phyloP scores from a whole-genome alignment of 2,888 invertebrate genomes.

The Chymomyza fuscimana region DNA sequence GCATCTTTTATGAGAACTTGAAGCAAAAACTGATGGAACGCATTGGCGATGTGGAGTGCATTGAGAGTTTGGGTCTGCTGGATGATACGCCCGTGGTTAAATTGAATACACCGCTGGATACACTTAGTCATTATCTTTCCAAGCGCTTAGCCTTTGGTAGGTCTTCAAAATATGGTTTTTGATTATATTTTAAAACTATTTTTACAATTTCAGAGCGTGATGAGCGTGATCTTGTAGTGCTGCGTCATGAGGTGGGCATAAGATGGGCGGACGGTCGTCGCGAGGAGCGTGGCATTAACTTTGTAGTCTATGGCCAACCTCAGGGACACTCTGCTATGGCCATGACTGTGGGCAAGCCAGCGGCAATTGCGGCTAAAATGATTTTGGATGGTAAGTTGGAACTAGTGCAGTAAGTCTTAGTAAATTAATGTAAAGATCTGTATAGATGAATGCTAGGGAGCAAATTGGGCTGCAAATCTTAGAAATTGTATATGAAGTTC shows the following conservation, averaged over 20 bases:
- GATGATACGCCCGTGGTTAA: constrained; percentile 91
- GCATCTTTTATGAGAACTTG: constrained; percentile 96
- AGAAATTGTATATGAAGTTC: no score
- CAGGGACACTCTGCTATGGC: constrained; percentile 97
- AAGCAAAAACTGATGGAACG: constrained; percentile 90
- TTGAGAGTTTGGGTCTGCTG: constrained; percentile 93
- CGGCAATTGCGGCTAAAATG: constrained; percentile 99
- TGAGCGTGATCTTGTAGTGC: constrained; percentile 95
- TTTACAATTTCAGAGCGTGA: constrained; percentile 81
- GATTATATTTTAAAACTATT: background rate
- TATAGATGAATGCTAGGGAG: no score
- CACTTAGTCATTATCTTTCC: constrained; percentile 92
- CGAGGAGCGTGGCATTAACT: constrained; percentile 90
- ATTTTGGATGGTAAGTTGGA: constrained; percentile 86
- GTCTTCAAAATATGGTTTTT: constrained; percentile 8
- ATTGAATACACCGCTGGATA: constrained; percentile 92
- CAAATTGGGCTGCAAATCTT: no score
- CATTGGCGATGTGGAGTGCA: constrained; percentile 87
- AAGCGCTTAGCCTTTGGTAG: constrained; percentile 89
- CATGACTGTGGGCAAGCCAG: constrained; percentile 93
- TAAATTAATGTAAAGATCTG: no score
- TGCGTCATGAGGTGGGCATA: constrained; percentile 95
- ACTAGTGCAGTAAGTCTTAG: no score
- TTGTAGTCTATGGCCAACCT: constrained; percentile 93
- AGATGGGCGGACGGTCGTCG: constrained; percentile 92